Percentiles rank a stretch among this genome's conserved stretches.
These are phyloP conservation scores for Ginglymostoma cirratum DNA, from an alignment of 2,113 vertebrate species.

Conservation along the genomic window DNA sequence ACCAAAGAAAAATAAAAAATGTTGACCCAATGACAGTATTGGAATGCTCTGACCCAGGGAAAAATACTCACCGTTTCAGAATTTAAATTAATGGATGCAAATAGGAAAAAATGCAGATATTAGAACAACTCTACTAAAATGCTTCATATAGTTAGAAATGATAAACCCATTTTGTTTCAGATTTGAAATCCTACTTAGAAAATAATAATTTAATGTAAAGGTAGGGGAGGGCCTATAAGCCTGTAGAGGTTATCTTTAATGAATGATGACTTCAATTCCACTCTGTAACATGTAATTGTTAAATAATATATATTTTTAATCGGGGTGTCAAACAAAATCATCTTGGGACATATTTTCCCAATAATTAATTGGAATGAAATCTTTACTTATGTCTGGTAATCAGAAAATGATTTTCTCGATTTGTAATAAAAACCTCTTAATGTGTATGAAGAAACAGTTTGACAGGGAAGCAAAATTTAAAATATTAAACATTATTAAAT, in stretches of 20 bases:
- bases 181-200: not conserved
- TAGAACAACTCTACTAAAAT: not conserved
- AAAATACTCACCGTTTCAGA: not conserved
- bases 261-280: not conserved
- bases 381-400: not conserved
- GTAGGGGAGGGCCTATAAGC: not conserved
- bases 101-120: not conserved
- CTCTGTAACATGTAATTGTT: not conserved
- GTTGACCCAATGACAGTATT: not conserved
- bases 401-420: not conserved
- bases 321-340: conserved; percentile 21
- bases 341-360: not conserved
- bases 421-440: not conserved
- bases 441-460: not conserved
- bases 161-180: not conserved
- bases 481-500: not conserved
- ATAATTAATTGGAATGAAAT: not conserved
- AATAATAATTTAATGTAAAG: not conserved
- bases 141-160: not conserved
- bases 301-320: conserved; percentile 22
- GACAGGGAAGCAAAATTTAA: not conserved
- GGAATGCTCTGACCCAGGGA: not conserved
- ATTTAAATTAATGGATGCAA: not conserved
- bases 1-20: not conserved
- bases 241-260: not conserved